phyloP scores from a whole-genome alignment of 2,888 invertebrate species.

The Nomada lathburiana region DNA sequence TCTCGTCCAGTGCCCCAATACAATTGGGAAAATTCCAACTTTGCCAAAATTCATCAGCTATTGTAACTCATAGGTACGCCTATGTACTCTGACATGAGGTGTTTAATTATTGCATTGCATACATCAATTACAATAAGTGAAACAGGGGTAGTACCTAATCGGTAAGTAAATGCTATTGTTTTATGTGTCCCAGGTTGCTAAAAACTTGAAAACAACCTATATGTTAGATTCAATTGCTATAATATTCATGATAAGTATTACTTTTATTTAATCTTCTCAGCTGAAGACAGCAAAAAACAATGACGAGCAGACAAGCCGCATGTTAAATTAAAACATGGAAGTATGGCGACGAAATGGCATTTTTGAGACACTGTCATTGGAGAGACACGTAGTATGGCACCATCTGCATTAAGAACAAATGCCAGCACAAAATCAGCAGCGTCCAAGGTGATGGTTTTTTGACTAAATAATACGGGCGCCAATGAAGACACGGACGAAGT shows the following conservation, averaged over 20 bases:
- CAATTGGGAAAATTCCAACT: constrained; percentile 31
- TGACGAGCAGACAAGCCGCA: constrained; percentile 5
- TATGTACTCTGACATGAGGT: constrained; percentile 2
- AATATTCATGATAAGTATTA: background rate
- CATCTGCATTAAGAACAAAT: too few species aligned
- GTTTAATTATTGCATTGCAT: constrained; percentile 13
- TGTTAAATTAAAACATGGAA: constrained; percentile 5
- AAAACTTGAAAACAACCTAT: constrained; percentile 11
- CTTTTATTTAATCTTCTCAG: background rate
- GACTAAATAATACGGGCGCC: too few species aligned
- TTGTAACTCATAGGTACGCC: background rate
- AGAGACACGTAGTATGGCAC: too few species aligned
- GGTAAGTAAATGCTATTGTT: constrained; percentile 21
- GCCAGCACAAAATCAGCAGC: too few species aligned
- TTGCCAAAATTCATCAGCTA: constrained; percentile 17
- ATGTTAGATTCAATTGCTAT: background rate
- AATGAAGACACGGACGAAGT: too few species aligned
- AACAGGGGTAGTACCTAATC: constrained; percentile 8
- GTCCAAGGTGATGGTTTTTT: too few species aligned
- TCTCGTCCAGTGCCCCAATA: constrained; percentile 24
- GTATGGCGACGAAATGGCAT: background rate
- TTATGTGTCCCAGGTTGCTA: constrained; percentile 16
- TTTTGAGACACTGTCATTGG: background rate
- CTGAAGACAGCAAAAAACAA: constrained; percentile 5
- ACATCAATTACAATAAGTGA: constrained; percentile 19